Base-by-base conservation (phyloP, 2,888 invertebrate genomes). In the Synanthedon myopaeformis region DNA sequence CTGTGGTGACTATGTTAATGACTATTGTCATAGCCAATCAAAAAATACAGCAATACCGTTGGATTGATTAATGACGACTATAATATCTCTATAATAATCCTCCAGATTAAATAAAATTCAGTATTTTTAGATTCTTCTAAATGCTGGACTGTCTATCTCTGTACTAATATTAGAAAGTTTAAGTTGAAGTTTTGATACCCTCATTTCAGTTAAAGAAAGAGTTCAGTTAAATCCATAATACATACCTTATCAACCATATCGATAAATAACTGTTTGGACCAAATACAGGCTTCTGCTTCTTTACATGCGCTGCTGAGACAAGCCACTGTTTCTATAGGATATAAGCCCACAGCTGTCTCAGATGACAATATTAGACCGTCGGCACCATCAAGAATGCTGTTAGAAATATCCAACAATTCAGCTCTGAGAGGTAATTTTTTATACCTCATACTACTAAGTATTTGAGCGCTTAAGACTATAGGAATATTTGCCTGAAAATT, bases 341-440 rank as follows among this genome's bases (percentile, higher is more conserved):
- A 90, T 12, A 79, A 67, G 10, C 92, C 92, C 58, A 92, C 89
- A 13, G 93, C 91, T 0, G 92, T 91, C 68, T 93, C 93, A 51
- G 93, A 92, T 1, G 90, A 90, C 51, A 94, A 79, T 76, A 92
- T 90, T 55, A 94, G 84, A 61, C 89, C 90, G 67, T 93, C 94
- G 51, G 90, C 91, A 14, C 93, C 94, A 64, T 93, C 93, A 14
- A 93, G 72, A 19, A 94, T 90, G 52, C 93, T 92, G 69, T 93
- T 93, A 48, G 92, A 91, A 6, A 94, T 90, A 62, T 93, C 92
- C 35, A 91, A 88, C 12, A 91, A 81, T 72, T 93, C 93, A 2
- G 93, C 89, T 66, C 92, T 79, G 1, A 82, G 64, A 1, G 86
- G 79, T 45, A 79, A 61, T 55, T 68, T 71, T 41, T 72, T 74